Conservation (phyloP, 2,113 vertebrate species). For the Gnathonemus echidnorhynchus region DNA sequence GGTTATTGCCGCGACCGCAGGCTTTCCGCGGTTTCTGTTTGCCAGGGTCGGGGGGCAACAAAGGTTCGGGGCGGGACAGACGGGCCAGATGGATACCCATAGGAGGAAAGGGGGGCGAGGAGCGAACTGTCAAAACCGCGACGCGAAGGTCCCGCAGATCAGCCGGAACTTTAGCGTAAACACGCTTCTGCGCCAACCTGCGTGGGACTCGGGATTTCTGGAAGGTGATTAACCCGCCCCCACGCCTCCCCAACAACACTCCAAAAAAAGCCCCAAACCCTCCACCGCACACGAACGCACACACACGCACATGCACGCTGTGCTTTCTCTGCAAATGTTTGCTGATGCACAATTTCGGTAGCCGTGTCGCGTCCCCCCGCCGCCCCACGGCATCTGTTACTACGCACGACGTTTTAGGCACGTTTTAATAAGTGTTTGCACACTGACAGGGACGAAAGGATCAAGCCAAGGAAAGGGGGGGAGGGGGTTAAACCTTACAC, state of each 20-base stretch:
- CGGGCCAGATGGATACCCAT: constrained; percentile 31
- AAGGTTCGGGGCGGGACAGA: not conserved
- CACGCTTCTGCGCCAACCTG: constrained; percentile 51
- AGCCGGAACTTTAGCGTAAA: constrained; percentile 35
- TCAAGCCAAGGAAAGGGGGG: not conserved
- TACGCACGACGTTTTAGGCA: not conserved
- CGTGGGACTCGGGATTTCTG: constrained; percentile 47
- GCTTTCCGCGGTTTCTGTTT: constrained; percentile 46
- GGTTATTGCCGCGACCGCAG: constrained; percentile 52
- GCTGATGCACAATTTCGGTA: constrained; percentile 55
- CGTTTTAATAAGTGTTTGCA: constrained; percentile 22
- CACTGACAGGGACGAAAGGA: not conserved
- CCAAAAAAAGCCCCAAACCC: not conserved
- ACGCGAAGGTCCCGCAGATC: not conserved
- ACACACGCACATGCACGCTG: constrained; percentile 19
- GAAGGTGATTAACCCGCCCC: constrained; percentile 44
- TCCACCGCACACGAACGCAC: not conserved
- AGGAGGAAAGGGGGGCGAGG: constrained; percentile 16
- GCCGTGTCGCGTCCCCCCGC: constrained; percentile 31
- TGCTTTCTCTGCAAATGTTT: constrained; percentile 59
- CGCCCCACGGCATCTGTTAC: not conserved
- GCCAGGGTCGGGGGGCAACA: constrained; percentile 46
- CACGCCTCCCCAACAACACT: not conserved
- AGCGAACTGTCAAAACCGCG: constrained; percentile 1
- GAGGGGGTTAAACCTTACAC: constrained; percentile 20